Base-by-base conservation (phyloP, 2,888 invertebrate genomes). In the Lasioglossum oenotherae region DNA sequence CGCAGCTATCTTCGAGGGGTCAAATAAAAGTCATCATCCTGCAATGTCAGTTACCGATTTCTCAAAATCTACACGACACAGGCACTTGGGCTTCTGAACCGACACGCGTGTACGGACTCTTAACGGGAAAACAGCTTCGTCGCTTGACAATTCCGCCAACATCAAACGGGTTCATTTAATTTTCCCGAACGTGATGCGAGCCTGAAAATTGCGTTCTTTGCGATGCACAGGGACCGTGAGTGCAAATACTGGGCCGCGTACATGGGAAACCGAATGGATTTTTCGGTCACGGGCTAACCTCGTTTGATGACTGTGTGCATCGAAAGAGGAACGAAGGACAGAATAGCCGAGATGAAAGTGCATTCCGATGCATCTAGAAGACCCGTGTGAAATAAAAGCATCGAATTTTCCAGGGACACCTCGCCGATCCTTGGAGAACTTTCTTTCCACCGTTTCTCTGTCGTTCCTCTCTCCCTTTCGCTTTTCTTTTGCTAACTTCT, bases 351-450 rank as follows among this genome's bases (percentile, higher is more conserved):
- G n/a, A 35, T 10, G 60, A 53, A 69, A 76, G 53, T 46, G 67
- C 76, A 80, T 69, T 74, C 67, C 67, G 60, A 4, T 87, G 87
- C 87, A 86, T 86, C 86, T 69, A 80, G 75, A 85, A 76, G 86
- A 87, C 88, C 88, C 4, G 12, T 4, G 57, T n/a, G n/a, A 57
- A 90, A 89, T 89, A 91, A 90, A 91, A 91, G 90, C 86, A 84
- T 87, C 87, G 90, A 88, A 90, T 91, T 91, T 91, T 88, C 90
- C 79, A 85, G 80, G 75, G 67, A 87, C 89, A 84, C 75, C 85
- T 80, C 73, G 83, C 77, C 84, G 85, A 82, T 86, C 89, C 83
- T 87, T 71, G 46, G 67, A 76, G 74, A 75, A 80, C 76, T 73
- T 41, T 74, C 12, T 78, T 57, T 74, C 23, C 35, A 27, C 38